Base-by-base conservation (phyloP, 2,797 vertebrate genomes). In the Hephaestus fuliginosus region DNA sequence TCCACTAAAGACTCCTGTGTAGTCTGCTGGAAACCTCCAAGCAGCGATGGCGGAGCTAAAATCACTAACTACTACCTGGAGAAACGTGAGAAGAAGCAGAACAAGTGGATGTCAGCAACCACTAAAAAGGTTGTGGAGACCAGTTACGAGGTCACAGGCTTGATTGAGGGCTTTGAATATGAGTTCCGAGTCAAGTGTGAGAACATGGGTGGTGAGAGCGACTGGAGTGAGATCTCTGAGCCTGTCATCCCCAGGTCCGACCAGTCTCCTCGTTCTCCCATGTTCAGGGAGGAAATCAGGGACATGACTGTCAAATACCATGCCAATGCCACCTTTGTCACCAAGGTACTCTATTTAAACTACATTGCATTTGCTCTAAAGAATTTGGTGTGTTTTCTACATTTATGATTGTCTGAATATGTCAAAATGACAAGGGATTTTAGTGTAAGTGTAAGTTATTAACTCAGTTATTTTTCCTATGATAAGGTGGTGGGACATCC, bases 181-280 rank as follows among this genome's bases (percentile, higher is more conserved):
- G 98, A 99, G 83, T 99, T 99, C 96, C 98, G 97, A 67, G 97
- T 99, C 70, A 99, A 99, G 95, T 99, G 98, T 94, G 97, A 97
- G 95, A 99, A 99, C 89, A 94, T 97, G 70, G 98, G 98, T 1
- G 98, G 98, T 39, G 98, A 99, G 93, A 99, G 98, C 18, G 97
- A 98, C 80, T 99, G 98, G 98, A 99, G 98, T 85, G 97, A 99
- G 83, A 88, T 96, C 91, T 99, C 98, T 56, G 94, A 95, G 70
- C 96, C 98, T 2, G 83, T 99, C 84, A 93, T 94, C 93, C 98
- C 98, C 87, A 99, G 96, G 92, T 98, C 97, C 12, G 98, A 99
- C 60, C 95, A 97, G 85, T 70, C 96, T 56, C 95, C 97, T 87
- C 96, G 96, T 70, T 96, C 98, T 84, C 98, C 98, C 18, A 91